Evolutionary conservation across 1,140 invertebrate genomes (phyloP), one percentile per base, ranked within the genome.

Genomic region (Leguminivora glycinivorella): DNA sequence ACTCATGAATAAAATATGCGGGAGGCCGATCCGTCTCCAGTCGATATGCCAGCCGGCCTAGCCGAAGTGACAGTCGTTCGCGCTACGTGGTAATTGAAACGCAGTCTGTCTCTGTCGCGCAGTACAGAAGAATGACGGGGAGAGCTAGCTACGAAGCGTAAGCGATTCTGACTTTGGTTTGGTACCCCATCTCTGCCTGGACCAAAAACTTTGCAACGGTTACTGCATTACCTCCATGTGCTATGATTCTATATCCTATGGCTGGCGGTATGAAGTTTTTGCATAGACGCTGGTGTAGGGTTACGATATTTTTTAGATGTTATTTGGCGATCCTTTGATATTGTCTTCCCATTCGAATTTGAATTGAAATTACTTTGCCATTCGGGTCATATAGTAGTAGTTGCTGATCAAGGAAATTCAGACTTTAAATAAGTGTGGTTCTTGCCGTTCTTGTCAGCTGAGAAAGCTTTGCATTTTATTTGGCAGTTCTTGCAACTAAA

Each of bases 281-380:
- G 12, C 12, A 25, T 26, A 60, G 56, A 60, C 24, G 56, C 5
- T 60, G 24, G 24, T 58, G 56, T 60, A 60, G 56, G 56, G 56
- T 60, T 60, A 60, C 56, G 56, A 60, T 60, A 60, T 25, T 60
- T 60, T 60, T 60, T 60, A 60, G 56, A 29, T 60, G 56, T 60
- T 60, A 60, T 60, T 60, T 60, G 56, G 56, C 56, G 56, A 29
- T 60, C 56, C 56, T 60, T 60, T 60, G 56, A 60, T 60, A 60
- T 60, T 60, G 56, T 60, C 56, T 60, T 60, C 56, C 56, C 56
- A 60, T 60, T 56, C 22, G 52, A 56, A 56, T 56, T 60, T 60
- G 56, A 60, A 60, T 60, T 60, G 56, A 60, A 60, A 60, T 60
- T 60, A 60, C 56, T 60, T 60, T 60, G 56, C 25, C 56, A 60